These are phyloP conservation scores for Arvicanthis niloticus DNA, from an alignment of 2,113 vertebrate species.

Conservation along the genomic window DNA sequence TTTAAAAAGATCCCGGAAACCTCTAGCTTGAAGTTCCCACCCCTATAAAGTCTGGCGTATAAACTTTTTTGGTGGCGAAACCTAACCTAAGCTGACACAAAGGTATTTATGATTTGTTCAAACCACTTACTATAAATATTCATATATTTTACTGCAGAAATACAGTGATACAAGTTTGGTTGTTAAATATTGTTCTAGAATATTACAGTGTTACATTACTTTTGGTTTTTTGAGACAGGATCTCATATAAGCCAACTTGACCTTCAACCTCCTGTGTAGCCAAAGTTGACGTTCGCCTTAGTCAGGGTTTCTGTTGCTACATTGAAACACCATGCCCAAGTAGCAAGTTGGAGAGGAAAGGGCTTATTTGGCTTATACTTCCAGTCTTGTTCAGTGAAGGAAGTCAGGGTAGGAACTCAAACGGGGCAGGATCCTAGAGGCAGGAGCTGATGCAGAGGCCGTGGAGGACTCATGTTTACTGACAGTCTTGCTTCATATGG, in stretches of 20 bases:
- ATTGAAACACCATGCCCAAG: background rate
- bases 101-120: slow-evolving; percentile 64
- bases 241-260: background rate
- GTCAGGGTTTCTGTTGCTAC: background rate
- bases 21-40: background rate
- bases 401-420: background rate
- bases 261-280: background rate
- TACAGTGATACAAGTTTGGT: slow-evolving; percentile 14
- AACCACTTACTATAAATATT: slow-evolving; percentile 54
- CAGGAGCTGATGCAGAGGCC: background rate
- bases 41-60: slow-evolving; percentile 41
- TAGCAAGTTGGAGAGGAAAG: background rate
- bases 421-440: background rate
- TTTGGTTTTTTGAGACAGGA: background rate
- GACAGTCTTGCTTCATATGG: background rate
- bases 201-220: background rate
- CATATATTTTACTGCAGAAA: slow-evolving; percentile 40
- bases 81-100: slow-evolving; percentile 36
- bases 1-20: background rate
- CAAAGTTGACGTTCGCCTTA: background rate
- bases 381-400: background rate
- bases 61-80: slow-evolving; percentile 58
- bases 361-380: background rate
- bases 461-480: background rate
- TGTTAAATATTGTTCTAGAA: background rate